Percentiles rank a stretch among this genome's conserved stretches.
Evolutionary conservation across 1,140 invertebrate species (phyloP).

Genomic region (Drosophila sp.): DNA sequence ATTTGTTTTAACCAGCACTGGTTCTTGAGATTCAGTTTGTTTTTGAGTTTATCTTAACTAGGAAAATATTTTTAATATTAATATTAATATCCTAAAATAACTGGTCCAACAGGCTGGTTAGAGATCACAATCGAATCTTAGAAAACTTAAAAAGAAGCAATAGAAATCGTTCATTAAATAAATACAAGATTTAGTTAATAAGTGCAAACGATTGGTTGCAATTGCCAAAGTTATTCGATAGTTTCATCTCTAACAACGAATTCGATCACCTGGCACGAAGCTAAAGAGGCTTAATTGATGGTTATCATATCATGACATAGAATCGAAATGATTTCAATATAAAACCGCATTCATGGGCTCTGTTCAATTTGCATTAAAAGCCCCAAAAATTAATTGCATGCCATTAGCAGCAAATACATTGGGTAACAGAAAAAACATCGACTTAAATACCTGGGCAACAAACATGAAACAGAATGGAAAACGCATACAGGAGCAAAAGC

Average conservation of each 20-base stretch:
- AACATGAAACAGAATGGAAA: slow-evolving; percentile 6
- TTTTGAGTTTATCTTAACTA: too few relatives aligned
- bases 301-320: not conserved
- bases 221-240: not conserved
- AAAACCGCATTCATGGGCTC: slow-evolving; percentile 12
- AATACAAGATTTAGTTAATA: too few relatives aligned
- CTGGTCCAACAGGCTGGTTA: too few relatives aligned
- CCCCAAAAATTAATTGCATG: slow-evolving; percentile 67
- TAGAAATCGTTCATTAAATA: too few relatives aligned
- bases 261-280: not conserved
- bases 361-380: slow-evolving; percentile 49
- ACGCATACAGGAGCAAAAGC: slow-evolving; percentile 26
- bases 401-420: slow-evolving; percentile 69
- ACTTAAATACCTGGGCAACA: slow-evolving; percentile 58
- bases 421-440: slow-evolving; percentile 32
- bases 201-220: too few relatives aligned
- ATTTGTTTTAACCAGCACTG: too few relatives aligned
- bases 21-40: too few relatives aligned
- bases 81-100: too few relatives aligned
- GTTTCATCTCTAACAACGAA: not conserved
- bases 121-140: too few relatives aligned
- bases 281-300: slow-evolving; percentile 7
- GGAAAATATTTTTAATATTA: too few relatives aligned
- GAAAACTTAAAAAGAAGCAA: too few relatives aligned
- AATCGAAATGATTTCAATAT: not conserved